A percentile compares a stretch with the other conserved stretches of the same genome.
These are phyloP conservation scores for Diabrotica virgifera DNA, from an alignment of 1,140 invertebrate species.

Conservation along the genomic window DNA sequence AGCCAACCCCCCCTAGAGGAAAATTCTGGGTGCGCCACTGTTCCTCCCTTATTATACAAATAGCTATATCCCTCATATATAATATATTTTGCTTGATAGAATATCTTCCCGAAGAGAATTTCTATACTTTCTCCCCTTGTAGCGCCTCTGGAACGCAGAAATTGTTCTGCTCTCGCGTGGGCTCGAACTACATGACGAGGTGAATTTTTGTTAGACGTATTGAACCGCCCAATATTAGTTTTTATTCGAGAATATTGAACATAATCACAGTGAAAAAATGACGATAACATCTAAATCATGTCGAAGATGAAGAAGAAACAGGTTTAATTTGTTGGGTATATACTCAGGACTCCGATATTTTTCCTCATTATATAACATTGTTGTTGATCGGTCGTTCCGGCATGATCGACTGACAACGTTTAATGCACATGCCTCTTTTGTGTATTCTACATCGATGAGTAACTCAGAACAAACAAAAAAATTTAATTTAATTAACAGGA, in stretches of 20 bases:
- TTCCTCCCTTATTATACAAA: no score
- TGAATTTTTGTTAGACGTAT: slow-evolving; percentile 18
- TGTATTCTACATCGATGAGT: background rate
- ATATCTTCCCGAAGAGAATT: no score
- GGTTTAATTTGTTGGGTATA: slow-evolving; percentile 15
- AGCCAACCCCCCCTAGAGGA: no score
- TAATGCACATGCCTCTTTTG: background rate
- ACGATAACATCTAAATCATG: slow-evolving; percentile 21
- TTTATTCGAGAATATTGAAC: slow-evolving; percentile 21
- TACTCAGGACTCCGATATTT: background rate
- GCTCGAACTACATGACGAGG: slow-evolving; percentile 13
- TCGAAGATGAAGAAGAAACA: slow-evolving; percentile 10
- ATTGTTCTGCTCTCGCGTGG: slow-evolving; percentile 11
- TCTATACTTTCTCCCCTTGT: no score
- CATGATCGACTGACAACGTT: background rate
- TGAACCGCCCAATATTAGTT: slow-evolving; percentile 20
- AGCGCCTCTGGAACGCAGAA: background rate
- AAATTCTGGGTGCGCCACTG: no score
- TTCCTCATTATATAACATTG: background rate
- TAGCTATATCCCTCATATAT: no score
- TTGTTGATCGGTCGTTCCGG: background rate
- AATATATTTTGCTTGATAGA: no score
- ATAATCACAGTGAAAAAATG: slow-evolving; percentile 16
- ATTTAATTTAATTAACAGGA: background rate
- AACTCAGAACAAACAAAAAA: background rate